Conservation (phyloP, 2,797 vertebrate species). For the Acanthornis magna region DNA sequence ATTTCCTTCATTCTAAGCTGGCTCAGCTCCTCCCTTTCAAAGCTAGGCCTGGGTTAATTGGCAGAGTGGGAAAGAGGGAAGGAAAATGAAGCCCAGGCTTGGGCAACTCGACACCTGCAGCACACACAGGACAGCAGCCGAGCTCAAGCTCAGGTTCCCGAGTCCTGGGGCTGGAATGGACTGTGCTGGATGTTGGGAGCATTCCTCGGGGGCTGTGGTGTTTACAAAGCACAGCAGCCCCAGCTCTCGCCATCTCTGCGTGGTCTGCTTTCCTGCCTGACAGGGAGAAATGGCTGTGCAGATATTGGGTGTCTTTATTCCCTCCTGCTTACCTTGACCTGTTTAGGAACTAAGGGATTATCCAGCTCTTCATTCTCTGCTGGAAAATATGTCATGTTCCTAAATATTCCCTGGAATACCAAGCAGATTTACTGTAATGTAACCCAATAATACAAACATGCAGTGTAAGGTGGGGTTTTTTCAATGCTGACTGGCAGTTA, state of each 20-base stretch:
- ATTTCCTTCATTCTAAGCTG: not conserved
- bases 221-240: not conserved
- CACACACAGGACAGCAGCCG: not conserved
- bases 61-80: not conserved
- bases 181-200: not conserved
- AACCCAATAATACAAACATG: not conserved
- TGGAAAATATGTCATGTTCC: not conserved
- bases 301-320: not conserved
- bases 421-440: not conserved
- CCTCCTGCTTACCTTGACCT: not conserved
- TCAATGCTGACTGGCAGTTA: not conserved
- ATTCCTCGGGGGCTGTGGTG: not conserved
- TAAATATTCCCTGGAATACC: not conserved
- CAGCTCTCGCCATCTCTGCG: not conserved
- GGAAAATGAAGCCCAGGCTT: not conserved
- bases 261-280: not conserved
- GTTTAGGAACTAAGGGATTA: not conserved
- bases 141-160: not conserved
- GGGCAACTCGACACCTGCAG: not conserved
- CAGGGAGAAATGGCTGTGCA: not conserved
- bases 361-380: not conserved
- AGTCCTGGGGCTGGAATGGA: not conserved
- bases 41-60: not conserved
- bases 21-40: not conserved
- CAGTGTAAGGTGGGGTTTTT: rapidly evolving